These are phyloP conservation scores for Arctopsyche grandis DNA, from an alignment of 1,140 invertebrate species.

Conservation along the genomic window DNA sequence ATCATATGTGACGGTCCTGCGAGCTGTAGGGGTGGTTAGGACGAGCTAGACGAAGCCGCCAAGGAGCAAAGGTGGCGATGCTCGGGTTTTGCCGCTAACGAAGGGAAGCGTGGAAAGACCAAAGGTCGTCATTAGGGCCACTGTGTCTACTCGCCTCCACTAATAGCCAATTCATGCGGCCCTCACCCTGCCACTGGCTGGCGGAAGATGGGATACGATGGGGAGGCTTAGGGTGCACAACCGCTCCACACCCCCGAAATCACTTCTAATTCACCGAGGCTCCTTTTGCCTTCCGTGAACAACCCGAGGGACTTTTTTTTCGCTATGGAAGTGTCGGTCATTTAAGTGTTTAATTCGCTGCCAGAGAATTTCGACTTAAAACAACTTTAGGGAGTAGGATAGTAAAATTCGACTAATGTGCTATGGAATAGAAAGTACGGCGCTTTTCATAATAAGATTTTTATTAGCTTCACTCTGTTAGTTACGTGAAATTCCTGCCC, in stretches of 20 bases:
- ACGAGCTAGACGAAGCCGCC: slow-evolving; percentile 35
- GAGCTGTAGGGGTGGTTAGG: slow-evolving; percentile 1
- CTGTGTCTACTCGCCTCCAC: slow-evolving; percentile 58
- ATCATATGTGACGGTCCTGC: neutral
- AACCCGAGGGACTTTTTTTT: neutral
- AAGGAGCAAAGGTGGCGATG: slow-evolving; percentile 49
- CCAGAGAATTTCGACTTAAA: no score
- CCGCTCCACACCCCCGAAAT: slow-evolving; percentile 5
- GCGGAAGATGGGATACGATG: neutral
- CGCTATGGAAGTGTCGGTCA: neutral
- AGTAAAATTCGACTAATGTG: no score
- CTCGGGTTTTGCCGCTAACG: slow-evolving; percentile 65
- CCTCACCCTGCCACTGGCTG: neutral
- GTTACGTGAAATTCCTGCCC: no score
- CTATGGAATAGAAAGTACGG: no score
- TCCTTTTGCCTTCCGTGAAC: neutral
- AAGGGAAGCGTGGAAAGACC: slow-evolving; percentile 64
- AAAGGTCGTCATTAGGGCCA: slow-evolving; percentile 69
- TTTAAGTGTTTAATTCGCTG: no score
- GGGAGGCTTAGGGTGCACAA: neutral
- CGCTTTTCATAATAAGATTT: no score
- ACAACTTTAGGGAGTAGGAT: no score
- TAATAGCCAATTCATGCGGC: slow-evolving; percentile 55
- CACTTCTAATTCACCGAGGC: slow-evolving; percentile 33
- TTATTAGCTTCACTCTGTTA: no score